Percentiles rank a stretch among this genome's conserved stretches.
Conservation (phyloP, 2,797 vertebrate genomes). For the Vireo griseus region DNA sequence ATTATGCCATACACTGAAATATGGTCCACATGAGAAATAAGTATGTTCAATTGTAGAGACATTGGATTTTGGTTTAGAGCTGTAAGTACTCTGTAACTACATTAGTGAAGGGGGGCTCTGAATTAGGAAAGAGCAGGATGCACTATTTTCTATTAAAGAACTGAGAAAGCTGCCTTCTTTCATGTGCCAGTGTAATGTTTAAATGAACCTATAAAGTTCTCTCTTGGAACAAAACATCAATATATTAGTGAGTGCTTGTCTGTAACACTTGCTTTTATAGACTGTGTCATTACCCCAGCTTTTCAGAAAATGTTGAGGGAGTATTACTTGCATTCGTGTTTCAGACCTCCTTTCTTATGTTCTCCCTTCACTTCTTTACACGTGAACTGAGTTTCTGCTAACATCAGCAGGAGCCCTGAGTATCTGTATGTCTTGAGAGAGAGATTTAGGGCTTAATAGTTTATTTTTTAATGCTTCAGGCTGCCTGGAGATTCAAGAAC, state of each 20-base stretch:
- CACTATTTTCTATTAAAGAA: background rate
- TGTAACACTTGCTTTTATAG: background rate
- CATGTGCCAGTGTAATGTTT: background rate
- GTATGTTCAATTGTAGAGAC: background rate
- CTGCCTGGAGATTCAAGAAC: conserved; percentile 92
- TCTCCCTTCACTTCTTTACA: background rate
- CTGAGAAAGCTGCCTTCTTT: background rate
- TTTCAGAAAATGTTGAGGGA: background rate
- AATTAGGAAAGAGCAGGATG: background rate
- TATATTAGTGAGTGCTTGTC: background rate
- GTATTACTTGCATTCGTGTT: background rate
- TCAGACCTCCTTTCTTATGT: background rate
- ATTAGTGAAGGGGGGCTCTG: fast-evolving
- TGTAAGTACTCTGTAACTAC: background rate
- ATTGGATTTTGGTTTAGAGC: background rate
- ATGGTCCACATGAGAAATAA: background rate
- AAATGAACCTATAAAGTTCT: background rate
- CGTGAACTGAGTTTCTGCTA: background rate
- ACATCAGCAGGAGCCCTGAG: background rate
- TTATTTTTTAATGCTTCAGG: conserved; percentile 70
- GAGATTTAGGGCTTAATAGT: background rate
- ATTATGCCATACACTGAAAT: background rate
- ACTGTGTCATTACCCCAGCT: background rate
- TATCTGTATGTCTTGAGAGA: background rate
- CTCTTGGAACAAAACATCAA: background rate